Evolutionary conservation across 92 coral and sea anemone species (phyloP), one percentile per base, ranked within the genome.

Genomic region (Palythoa grandis): DNA sequence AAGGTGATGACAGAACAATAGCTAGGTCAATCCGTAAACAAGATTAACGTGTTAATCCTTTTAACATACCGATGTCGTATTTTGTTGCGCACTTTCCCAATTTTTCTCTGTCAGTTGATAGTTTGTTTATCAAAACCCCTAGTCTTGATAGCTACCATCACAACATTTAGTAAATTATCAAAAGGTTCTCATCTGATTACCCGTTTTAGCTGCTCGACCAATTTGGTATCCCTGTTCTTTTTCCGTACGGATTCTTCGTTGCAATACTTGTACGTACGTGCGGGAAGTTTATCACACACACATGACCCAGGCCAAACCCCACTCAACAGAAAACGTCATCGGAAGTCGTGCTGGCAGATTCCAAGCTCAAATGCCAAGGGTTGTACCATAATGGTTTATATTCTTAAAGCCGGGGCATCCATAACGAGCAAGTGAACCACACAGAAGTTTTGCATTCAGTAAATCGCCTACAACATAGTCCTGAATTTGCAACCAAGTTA

Each of bases 251-350:
- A 5, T 29, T 29, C 50, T 43, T 43, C 9, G 50, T 43, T 43
- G 50, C 50, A 43, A 24, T 63, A 29, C 35, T 0, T 29, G 35
- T 63, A 17, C 19, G 69, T 63, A 63, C 69, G 69, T 63, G 69
- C 69, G 69, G 69, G 24, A 63, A 5, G 69, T 63, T 63, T 63
- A 69, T 37, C 74, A 3, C 47, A 25, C 24, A 25, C 24, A 69
- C 47, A 69, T 69, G 47, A 69, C 74, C 74, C 37, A 11, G 40
- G 47, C 74, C 43, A 25, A 25, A 12, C 74, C n/a, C 74, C 43
- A 69, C 74, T 69, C 47, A 69, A 37, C 47, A 69, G 11, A 25
- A 69, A 8, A 69, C 74, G 74, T 69, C 74, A 69, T 37, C 74
- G 74, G 74, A 29, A 69, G 74, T 69, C 74, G 14, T 29, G 74